Evolutionary conservation across 1,140 invertebrate species (phyloP).

Genomic region (Caenorhabditis inopinata): DNA sequence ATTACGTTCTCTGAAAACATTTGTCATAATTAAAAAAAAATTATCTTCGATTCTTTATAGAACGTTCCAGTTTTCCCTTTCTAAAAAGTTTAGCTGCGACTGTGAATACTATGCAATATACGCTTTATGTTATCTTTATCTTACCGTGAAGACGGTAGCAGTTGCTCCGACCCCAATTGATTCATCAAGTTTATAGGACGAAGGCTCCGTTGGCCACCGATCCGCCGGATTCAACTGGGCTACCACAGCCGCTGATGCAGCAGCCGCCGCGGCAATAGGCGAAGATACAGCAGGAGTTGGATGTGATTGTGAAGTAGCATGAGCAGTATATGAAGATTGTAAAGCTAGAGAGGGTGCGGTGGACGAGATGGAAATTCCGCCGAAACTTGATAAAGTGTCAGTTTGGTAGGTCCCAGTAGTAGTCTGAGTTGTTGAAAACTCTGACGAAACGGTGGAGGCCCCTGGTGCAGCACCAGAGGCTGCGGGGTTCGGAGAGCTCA

Average conservation of each 20-base stretch:
- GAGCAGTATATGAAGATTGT: neutral
- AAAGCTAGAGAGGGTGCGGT: neutral
- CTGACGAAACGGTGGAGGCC: constrained; percentile 27
- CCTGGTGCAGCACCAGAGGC: neutral
- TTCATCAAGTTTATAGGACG: constrained; percentile 60
- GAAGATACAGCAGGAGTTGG: neutral
- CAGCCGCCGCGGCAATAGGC: neutral
- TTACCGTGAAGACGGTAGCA: constrained; percentile 63
- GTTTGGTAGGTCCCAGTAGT: neutral
- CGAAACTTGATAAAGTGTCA: neutral
- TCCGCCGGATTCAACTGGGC: constrained; percentile 7
- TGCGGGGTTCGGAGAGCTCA: neutral
- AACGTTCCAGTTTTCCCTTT: too few species aligned
- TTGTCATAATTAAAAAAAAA: too few species aligned
- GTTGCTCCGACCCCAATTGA: constrained; percentile 64
- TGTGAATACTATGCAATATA: too few species aligned
- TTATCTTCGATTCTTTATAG: too few species aligned
- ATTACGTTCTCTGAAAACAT: too few species aligned
- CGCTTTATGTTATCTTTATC: too few species aligned
- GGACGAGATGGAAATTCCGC: neutral
- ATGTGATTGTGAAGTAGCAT: too few species aligned
- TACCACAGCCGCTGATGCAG: neutral
- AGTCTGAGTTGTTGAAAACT: constrained; percentile 26
- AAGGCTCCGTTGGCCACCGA: constrained; percentile 57
- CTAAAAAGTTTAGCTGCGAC: neutral